A percentile compares a stretch with the other conserved stretches of the same genome.
These are phyloP conservation scores for Agrilus planipennis DNA, from an alignment of 1,140 invertebrate genomes.

Conservation along the genomic window DNA sequence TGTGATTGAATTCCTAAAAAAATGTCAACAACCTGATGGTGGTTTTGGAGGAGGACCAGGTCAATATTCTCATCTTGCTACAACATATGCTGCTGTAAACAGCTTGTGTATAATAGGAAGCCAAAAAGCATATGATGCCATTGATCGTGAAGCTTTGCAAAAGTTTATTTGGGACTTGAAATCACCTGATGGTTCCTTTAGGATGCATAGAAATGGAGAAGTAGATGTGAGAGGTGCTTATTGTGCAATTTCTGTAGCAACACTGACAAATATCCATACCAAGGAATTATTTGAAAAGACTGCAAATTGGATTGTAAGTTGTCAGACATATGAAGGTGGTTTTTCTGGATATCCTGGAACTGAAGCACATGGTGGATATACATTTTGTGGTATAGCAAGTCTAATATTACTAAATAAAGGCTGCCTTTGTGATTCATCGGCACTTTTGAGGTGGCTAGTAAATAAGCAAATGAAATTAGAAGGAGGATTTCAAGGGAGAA, in stretches of 20 bases:
- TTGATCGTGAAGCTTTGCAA: conserved; percentile 64
- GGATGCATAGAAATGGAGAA: conserved; percentile 88
- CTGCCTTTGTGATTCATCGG: conserved; percentile 65
- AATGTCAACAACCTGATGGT: conserved; percentile 70
- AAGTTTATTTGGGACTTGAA: conserved; percentile 68
- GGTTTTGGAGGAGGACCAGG: conserved; percentile 91
- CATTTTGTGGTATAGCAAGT: conserved; percentile 90
- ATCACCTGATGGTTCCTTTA: conserved; percentile 79
- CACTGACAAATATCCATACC: conserved; percentile 63
- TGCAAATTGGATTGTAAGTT: conserved; percentile 83
- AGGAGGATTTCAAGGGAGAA: conserved; percentile 89
- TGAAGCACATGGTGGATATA: conserved; percentile 97
- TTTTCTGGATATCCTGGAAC: conserved; percentile 88
- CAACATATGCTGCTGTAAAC: conserved; percentile 95
- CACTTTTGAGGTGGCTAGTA: conserved; percentile 72
- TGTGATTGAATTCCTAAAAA: conserved; percentile 55
- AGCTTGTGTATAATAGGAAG: conserved; percentile 81
- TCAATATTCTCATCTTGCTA: conserved; percentile 84
- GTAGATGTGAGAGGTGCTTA: conserved; percentile 90
- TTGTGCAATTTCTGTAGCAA: conserved; percentile 84
- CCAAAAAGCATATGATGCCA: conserved; percentile 71
- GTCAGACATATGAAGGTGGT: conserved; percentile 97
- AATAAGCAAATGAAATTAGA: conserved; percentile 82
- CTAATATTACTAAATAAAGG: conserved; percentile 71
- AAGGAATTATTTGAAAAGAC: conserved; percentile 72